Base-by-base conservation (phyloP, 2,113 vertebrate species). In the Rafetus swinhoei region DNA sequence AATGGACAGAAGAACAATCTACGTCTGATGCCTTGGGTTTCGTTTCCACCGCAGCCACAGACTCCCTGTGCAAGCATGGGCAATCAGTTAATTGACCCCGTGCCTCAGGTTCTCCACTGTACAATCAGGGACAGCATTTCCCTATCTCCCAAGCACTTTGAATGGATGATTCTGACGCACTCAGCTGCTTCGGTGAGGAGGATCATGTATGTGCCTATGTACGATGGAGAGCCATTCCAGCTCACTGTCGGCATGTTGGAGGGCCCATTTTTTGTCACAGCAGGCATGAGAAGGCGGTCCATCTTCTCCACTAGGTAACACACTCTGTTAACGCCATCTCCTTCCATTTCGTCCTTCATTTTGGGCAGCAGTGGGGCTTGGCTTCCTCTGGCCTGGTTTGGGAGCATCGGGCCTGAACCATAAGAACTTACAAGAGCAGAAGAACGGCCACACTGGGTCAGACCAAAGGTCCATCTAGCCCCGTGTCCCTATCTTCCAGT, bases 71-170 rank as follows among this genome's bases (percentile, higher is more conserved):
- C 94, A 93, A 95, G 88, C 94, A 93, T 56, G 77, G 90, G 92
- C 72, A 74, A 74, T 11, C 72, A 74, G 22, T 39, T 74, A 10
- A 96, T 90, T 81, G 90, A 84, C 82, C 85, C 91, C 82, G 65
- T 32, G 84, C 85, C 19, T 95, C 96, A 91, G 85, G 93, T 96
- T 95, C 93, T 87, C 89, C 14, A 14, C 15, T 94, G 77, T 72
- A 91, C 95, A 97, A 96, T 90, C 90, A 96, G 29, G 88, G 82
- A 86, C 91, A 92, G 90, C 87, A 35, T 82, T 91, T 95, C 86
- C 77, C 91, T 90, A n/a, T 84, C 91, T 95, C 93, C 85, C 86
- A 35, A 76, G 74, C 84, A 54, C 69, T 90, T 55, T 88, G 62
- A 16, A 65, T 8, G 15, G 29, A 22, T 90, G 72, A 87, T 45